These are phyloP conservation scores for Salvator merianae DNA, from an alignment of 2,113 vertebrate genomes.

Conservation along the genomic window DNA sequence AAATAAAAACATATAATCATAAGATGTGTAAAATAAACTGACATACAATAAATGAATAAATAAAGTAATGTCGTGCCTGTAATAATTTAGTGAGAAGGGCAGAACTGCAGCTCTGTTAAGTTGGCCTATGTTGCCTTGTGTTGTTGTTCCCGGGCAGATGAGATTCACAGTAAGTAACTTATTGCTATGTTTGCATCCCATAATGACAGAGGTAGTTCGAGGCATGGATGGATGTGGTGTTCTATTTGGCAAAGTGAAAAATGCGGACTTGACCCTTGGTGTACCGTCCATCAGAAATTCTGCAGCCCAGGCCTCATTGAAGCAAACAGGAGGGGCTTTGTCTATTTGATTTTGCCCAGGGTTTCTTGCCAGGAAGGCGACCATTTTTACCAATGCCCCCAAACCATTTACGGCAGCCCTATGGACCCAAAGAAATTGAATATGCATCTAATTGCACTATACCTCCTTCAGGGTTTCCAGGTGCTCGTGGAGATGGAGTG, in stretches of 20 bases:
- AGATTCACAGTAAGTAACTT: no score
- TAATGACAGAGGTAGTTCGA: no score
- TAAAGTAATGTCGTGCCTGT: no score
- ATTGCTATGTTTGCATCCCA: no score
- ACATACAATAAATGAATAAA: no score
- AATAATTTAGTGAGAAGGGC: no score
- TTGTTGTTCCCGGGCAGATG: no score
- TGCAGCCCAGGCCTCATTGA: background rate
- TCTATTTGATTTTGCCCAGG: background rate
- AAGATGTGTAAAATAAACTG: no score
- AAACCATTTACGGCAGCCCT: background rate
- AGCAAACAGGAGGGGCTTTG: background rate
- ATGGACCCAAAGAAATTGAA: background rate
- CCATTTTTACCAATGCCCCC: background rate
- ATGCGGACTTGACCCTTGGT: background rate
- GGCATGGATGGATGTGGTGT: background rate
- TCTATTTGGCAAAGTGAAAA: background rate
- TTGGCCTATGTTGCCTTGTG: no score
- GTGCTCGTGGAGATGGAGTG: slow-evolving; percentile 97
- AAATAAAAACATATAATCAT: no score
- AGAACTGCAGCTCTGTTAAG: no score
- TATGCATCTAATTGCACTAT: background rate
- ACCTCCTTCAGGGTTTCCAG: slow-evolving; percentile 88
- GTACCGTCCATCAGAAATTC: background rate
- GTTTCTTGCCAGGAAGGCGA: no score